A percentile compares a stretch with the other conserved stretches of the same genome.
Evolutionary conservation across 2,113 vertebrate species (phyloP).

Genomic region (Perca fluviatilis): DNA sequence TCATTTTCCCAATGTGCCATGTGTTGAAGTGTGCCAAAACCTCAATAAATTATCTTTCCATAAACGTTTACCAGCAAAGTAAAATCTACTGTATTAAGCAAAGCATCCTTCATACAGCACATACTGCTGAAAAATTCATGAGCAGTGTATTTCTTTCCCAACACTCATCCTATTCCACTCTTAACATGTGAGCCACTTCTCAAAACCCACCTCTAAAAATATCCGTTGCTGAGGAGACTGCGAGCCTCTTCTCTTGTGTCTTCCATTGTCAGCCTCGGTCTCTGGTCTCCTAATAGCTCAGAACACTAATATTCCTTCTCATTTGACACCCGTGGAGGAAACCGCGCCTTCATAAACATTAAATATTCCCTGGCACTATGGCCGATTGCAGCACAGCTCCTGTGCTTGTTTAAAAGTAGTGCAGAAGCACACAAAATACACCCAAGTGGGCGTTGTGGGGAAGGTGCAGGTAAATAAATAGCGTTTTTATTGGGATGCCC

Average conservation of each 20-base stretch:
- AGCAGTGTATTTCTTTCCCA: conserved; percentile 17
- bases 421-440: conserved; percentile 20
- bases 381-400: conserved; percentile 39
- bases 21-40: not conserved
- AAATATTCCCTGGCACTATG: conserved; percentile 41
- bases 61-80: not conserved
- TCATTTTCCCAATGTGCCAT: conserved; percentile 1
- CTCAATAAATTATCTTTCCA: not conserved
- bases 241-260: conserved; percentile 34
- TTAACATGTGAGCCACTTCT: conserved; percentile 46
- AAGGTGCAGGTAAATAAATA: conserved; percentile 44
- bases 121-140: conserved; percentile 30
- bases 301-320: conserved; percentile 64
- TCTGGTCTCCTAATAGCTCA: conserved; percentile 50
- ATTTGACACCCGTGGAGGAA: conserved; percentile 56
- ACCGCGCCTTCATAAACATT: conserved; percentile 47
- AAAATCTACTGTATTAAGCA: not conserved
- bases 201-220: conserved; percentile 66
- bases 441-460: conserved; percentile 31
- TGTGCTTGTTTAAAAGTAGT: conserved; percentile 30
- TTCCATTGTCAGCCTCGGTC: conserved; percentile 52
- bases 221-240: conserved; percentile 57
- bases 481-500: conserved; percentile 36
- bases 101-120: not conserved
- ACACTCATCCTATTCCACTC: conserved; percentile 34